Evolutionary conservation across 2,113 vertebrate genomes (phyloP).

Genomic region (Mormyrus lacerda): DNA sequence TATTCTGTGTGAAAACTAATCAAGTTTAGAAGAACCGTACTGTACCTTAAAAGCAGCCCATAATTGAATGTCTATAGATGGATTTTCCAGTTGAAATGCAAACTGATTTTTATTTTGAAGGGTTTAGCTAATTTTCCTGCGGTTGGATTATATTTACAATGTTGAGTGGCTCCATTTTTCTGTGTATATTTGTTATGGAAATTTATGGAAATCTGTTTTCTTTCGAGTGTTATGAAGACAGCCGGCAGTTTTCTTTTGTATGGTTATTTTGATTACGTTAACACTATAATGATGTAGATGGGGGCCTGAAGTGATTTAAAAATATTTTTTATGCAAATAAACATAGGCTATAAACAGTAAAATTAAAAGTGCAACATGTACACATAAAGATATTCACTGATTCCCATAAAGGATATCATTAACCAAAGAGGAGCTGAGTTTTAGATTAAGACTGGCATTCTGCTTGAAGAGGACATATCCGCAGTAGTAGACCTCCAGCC

Average conservation of each 20-base stretch:
- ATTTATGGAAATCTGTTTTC: slow-evolving; percentile 20
- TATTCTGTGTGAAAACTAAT: slow-evolving; percentile 24
- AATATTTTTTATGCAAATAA: not conserved
- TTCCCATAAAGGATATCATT: not conserved
- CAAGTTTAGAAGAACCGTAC: slow-evolving; percentile 6
- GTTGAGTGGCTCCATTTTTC: slow-evolving; percentile 9
- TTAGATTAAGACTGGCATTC: not conserved
- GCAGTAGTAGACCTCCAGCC: not conserved
- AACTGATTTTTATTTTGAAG: slow-evolving; percentile 3
- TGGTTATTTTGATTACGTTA: slow-evolving; percentile 11
- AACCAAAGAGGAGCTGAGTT: not conserved
- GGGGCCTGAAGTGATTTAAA: not conserved
- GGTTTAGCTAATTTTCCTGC: not conserved
- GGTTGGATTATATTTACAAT: slow-evolving; percentile 18
- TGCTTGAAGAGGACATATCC: not conserved
- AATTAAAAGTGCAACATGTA: not conserved
- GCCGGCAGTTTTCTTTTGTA: slow-evolving; percentile 11
- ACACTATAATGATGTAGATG: not conserved
- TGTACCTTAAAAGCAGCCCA: slow-evolving; percentile 8
- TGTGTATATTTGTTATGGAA: slow-evolving; percentile 17
- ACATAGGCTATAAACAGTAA: not conserved
- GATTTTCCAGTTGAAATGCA: slow-evolving; percentile 10
- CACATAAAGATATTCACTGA: not conserved
- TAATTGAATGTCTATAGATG: slow-evolving; percentile 6
- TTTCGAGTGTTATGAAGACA: slow-evolving; percentile 6